Evolutionary conservation across 1,140 invertebrate species (phyloP).

Genomic region (Tribolium castaneum): DNA sequence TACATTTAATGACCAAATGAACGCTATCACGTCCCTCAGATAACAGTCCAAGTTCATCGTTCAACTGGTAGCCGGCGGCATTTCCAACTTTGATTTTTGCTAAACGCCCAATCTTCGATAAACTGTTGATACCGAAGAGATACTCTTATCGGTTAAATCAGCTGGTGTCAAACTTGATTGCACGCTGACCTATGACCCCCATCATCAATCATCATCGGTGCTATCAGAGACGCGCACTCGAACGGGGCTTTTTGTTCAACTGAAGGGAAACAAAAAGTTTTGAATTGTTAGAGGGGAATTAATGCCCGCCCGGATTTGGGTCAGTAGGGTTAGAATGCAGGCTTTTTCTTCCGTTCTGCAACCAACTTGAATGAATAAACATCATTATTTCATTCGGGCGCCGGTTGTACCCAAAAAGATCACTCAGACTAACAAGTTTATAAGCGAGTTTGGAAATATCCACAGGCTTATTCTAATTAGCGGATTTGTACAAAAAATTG

Average conservation of each 20-base stretch:
- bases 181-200: not conserved
- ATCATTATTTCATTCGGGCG: too few species aligned
- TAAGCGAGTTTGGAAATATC: too few species aligned
- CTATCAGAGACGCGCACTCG: not conserved
- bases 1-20: constrained; percentile 30
- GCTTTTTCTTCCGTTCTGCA: not conserved
- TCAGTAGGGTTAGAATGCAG: not conserved
- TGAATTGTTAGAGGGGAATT: not conserved
- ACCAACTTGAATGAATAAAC: too few species aligned
- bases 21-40: constrained; percentile 23
- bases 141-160: not conserved
- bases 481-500: too few species aligned
- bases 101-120: not conserved
- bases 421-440: too few species aligned
- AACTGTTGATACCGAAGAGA: not conserved
- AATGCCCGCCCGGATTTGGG: not conserved
- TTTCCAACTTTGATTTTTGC: not conserved
- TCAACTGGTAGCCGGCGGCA: constrained; percentile 19
- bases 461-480: too few species aligned
- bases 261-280: not conserved
- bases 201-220: not conserved
- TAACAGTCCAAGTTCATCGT: constrained; percentile 5
- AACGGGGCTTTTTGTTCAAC: not conserved
- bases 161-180: not conserved
- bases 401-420: too few species aligned